Evolutionary conservation across 2,888 invertebrate genomes (phyloP), one percentile per base, ranked within the genome.

Genomic region (Chrysomela aeneicollis): DNA sequence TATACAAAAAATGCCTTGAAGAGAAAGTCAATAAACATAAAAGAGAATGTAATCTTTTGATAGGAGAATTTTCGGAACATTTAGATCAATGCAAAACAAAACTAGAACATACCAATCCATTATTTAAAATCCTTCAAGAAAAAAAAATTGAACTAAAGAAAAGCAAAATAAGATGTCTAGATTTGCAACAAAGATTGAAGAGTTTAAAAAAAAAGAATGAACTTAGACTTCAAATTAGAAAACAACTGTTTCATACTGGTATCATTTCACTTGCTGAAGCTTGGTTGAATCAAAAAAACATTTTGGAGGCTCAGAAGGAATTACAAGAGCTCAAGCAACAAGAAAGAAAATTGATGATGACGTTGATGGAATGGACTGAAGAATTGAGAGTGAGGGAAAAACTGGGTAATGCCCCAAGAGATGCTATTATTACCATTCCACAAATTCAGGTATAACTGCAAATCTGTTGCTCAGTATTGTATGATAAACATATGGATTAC

Each of bases 231-330:
- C 51, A 60, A 26, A 58, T 63, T 4, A 32, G 21, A 17, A 50
- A 53, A 10, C 37, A 59, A 50, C 32, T 68, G n/a, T 68, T 63
- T 54, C 54, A 66, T 61, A 18, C 26, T 8, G 61, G 59, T 46
- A 64, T 52, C 19, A 32, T 70, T 10, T n/a, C 26, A 1, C 61
- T 68, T 10, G 66, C 66, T 19, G 37, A 51, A 22, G 26, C 52
- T 17, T 70, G 67, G 67, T 53, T 70, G 50, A 12, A 55, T n/a
- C 49, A 53, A 12, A 57, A 49, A 47, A 53, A 61, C 37, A 54
- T 54, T 22, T 59, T 58, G 6, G 51, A 62, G 15, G 35, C 22
- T 10, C 17, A 53, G 15, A 51, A 47, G 17, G 18, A 46, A 26
- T 50, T 59, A 2, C 35, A 64, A 26, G 46, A 61, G 50, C 19